Evolutionary conservation across 2,113 vertebrate genomes (phyloP).

Genomic region (Nothobranchius kuhntae): DNA sequence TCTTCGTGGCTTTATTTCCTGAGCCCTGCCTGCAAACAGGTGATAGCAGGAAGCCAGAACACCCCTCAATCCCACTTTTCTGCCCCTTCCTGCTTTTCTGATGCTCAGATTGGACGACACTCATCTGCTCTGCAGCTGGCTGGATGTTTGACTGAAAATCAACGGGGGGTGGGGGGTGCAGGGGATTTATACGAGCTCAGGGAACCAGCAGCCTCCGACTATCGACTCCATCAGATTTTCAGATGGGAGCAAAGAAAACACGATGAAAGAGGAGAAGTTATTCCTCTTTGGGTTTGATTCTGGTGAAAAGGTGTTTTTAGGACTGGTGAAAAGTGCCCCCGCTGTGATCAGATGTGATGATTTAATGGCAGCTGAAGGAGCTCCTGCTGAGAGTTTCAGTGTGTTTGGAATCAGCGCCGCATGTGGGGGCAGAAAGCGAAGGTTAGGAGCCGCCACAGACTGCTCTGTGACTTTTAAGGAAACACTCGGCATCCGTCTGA

Average conservation of each 20-base stretch:
- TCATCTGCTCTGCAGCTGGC: slow-evolving; percentile 25
- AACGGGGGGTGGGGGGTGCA: neutral
- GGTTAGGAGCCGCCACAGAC: neutral
- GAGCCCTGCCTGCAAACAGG: slow-evolving; percentile 21
- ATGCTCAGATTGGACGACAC: slow-evolving; percentile 18
- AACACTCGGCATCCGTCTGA: neutral
- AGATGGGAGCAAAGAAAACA: slow-evolving; percentile 2
- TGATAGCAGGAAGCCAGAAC: slow-evolving; percentile 30
- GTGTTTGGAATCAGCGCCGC: neutral
- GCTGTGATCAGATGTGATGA: slow-evolving; percentile 7
- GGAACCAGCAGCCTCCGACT: neutral
- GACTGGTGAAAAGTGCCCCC: neutral
- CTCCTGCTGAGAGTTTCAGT: slow-evolving; percentile 5
- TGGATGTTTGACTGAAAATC: slow-evolving; percentile 27
- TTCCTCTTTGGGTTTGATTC: slow-evolving; percentile 15
- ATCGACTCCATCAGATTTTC: slow-evolving; percentile 11
- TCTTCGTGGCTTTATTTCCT: slow-evolving; percentile 18
- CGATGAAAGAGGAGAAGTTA: neutral
- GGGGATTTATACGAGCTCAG: slow-evolving; percentile 39
- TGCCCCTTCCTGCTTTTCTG: slow-evolving; percentile 6
- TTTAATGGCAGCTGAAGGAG: neutral
- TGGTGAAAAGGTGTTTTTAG: neutral
- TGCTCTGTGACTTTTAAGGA: neutral
- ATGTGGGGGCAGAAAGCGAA: neutral
- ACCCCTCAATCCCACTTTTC: neutral